A percentile compares a stretch with the other conserved stretches of the same genome.
These are phyloP conservation scores for Heliconius ismenius DNA, from an alignment of 2,888 invertebrate genomes.

Conservation along the genomic window DNA sequence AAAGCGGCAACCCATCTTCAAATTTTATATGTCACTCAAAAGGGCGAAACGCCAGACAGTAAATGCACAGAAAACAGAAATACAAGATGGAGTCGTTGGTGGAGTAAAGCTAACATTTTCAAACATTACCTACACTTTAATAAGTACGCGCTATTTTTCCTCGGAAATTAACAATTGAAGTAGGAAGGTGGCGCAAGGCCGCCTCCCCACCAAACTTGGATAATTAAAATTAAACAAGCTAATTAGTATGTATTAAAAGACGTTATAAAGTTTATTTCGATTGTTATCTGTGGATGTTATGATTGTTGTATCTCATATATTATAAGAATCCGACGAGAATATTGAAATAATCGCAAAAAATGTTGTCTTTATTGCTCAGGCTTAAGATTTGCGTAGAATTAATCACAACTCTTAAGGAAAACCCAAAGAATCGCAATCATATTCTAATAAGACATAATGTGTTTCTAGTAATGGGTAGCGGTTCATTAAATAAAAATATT, in stretches of 20 bases:
- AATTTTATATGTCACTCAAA: neutral
- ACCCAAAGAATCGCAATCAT: neutral
- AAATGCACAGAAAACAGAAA: slow-evolving; percentile 1
- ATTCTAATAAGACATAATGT: neutral
- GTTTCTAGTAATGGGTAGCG: neutral
- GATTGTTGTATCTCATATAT: neutral
- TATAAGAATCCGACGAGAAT: neutral
- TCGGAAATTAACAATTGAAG: slow-evolving; percentile 40
- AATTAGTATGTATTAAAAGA: slow-evolving; percentile 53
- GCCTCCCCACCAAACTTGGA: slow-evolving; percentile 42
- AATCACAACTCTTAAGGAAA: neutral
- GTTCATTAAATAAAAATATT: neutral
- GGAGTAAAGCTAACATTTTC: slow-evolving; percentile 3
- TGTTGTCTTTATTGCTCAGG: neutral
- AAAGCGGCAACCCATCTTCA: neutral
- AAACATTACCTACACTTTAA: slow-evolving; percentile 14
- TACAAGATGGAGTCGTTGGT: slow-evolving; percentile 3
- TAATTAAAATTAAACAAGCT: slow-evolving; percentile 59
- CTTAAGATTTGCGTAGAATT: neutral
- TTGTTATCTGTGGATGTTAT: slow-evolving; percentile 22
- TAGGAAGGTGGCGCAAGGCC: slow-evolving; percentile 53
- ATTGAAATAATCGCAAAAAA: neutral
- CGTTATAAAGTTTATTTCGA: slow-evolving; percentile 29
- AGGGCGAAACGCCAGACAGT: slow-evolving; percentile 12
- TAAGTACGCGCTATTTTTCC: slow-evolving; percentile 32